A percentile compares a stretch with the other conserved stretches of the same genome.
Conservation (phyloP, 1,140 invertebrate species). For the Metopolophium dirhodum region DNA sequence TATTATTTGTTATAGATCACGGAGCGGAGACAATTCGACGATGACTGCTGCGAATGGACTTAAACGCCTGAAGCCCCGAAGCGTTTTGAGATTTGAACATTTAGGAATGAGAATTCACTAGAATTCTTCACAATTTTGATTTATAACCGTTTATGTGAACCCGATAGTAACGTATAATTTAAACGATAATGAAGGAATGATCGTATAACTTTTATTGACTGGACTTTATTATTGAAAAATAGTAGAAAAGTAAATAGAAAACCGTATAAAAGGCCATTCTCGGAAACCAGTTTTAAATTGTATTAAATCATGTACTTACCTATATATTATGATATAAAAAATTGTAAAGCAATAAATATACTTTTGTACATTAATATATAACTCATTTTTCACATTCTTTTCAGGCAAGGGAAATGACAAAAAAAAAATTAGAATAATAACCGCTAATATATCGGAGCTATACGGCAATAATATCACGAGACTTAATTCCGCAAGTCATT, state of each 20-base stretch:
- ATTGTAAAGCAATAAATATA: not conserved
- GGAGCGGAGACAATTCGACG: not conserved
- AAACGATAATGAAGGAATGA: not conserved
- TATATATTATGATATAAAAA: not conserved
- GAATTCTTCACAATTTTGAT: not conserved
- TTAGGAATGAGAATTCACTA: too few relatives aligned
- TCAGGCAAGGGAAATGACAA: not conserved
- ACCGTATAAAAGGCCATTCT: not conserved
- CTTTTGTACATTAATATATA: not conserved
- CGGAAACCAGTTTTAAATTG: not conserved
- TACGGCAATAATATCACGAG: not conserved
- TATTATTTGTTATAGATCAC: not conserved
- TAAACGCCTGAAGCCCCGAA: too few relatives aligned
- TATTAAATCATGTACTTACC: not conserved
- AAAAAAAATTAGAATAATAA: not conserved
- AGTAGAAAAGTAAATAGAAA: not conserved
- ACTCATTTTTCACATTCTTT: not conserved
- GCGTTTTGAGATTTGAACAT: too few relatives aligned
- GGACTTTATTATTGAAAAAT: not conserved
- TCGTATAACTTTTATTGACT: not conserved
- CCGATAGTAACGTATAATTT: not conserved
- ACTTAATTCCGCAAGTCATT: not conserved
- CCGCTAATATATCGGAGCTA: too few relatives aligned
- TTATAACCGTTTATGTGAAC: not conserved
- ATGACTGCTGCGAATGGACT: too few relatives aligned